Evolutionary conservation across 1,140 invertebrate genomes (phyloP), one percentile per base, ranked within the genome.

Genomic region (Zaprionus camerounensis): DNA sequence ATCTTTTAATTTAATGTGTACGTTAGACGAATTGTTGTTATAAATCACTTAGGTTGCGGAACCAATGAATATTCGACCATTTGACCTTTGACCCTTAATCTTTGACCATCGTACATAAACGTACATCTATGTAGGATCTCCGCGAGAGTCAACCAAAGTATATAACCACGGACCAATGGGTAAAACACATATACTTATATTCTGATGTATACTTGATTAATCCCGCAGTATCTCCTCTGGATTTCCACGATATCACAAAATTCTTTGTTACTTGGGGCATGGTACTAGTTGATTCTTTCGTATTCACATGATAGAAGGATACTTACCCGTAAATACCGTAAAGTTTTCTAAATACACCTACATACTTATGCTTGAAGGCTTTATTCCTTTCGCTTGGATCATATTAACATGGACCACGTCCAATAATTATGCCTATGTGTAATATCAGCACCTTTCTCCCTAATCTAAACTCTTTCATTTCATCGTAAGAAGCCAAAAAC

Each of bases 1-100:
- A 88, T 88, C 84, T 79, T 88, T 90, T 88, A 76, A 84, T 84
- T 73, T 59, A 62, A 70, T 68, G 38, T 57, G 38, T 46, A 57
- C 65, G 28, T 56, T 67, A 66, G 56, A 55, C 34, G 69, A 70
- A 75, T 75, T 86, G 67, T 86, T 87, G 63, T 87, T 83, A 55
- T 13, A 51, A 61, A 59, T 57, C 28, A 71, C 38, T 88, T 87
- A 67, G 80, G 77, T 87, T 87, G 83, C 83, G 73, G 67, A 87
- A 87, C 80, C 84, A 87, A 88, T 61, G 36, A 28, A 51, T 51
- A 51, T 51, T 51, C 46, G 46, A 65, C 49, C 62, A 65, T 65
- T 62, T 24, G 46, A 51, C 46, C 46, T 51, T 65, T 80, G 77
- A 86, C 77, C 77, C 13, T 65, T 80, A 73, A 86, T 80, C 80